Evolutionary conservation across 2,888 invertebrate species (phyloP).

Genomic region (Archaeoteleia sp.): DNA sequence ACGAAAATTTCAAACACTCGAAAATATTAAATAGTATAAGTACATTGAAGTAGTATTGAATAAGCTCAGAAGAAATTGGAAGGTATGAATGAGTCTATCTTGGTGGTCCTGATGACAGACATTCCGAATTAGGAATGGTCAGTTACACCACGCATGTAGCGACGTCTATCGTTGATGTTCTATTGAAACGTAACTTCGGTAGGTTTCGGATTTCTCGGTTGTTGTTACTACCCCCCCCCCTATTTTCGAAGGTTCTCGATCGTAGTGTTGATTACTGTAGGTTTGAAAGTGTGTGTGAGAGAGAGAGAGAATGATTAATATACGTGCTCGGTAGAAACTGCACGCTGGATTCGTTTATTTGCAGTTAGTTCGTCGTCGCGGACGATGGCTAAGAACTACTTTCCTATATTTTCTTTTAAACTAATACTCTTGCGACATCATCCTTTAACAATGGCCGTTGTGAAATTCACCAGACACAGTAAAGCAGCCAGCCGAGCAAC

Average conservation of each 20-base stretch:
- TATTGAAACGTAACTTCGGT: slow-evolving; percentile 59
- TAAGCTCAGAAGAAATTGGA: too few relatives aligned
- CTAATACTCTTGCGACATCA: slow-evolving; percentile 63
- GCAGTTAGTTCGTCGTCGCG: slow-evolving; percentile 30
- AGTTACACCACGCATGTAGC: slow-evolving; percentile 57
- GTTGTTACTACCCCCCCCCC: slow-evolving; percentile 16
- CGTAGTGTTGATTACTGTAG: too few relatives aligned
- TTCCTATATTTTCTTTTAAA: slow-evolving; percentile 52
- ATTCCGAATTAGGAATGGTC: slow-evolving; percentile 61
- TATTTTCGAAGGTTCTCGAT: slow-evolving; percentile 3
- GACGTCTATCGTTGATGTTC: slow-evolving; percentile 43
- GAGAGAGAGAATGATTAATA: too few relatives aligned
- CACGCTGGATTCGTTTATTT: slow-evolving; percentile 20
- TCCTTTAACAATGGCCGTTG: slow-evolving; percentile 65
- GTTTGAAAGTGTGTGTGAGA: slow-evolving; percentile 2
- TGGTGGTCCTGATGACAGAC: slow-evolving; percentile 16
- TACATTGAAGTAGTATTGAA: too few relatives aligned
- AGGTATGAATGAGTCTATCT: slow-evolving; percentile 32
- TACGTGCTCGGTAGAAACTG: too few relatives aligned
- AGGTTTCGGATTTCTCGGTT: slow-evolving; percentile 47
- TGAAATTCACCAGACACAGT: slow-evolving; percentile 59
- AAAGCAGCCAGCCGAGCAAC: slow-evolving; percentile 55
- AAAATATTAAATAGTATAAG: too few relatives aligned
- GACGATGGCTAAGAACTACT: slow-evolving; percentile 17
- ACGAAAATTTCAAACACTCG: too few relatives aligned